Base-by-base conservation (phyloP, 2,888 invertebrate genomes). In the Teleogryllus oceanicus region DNA sequence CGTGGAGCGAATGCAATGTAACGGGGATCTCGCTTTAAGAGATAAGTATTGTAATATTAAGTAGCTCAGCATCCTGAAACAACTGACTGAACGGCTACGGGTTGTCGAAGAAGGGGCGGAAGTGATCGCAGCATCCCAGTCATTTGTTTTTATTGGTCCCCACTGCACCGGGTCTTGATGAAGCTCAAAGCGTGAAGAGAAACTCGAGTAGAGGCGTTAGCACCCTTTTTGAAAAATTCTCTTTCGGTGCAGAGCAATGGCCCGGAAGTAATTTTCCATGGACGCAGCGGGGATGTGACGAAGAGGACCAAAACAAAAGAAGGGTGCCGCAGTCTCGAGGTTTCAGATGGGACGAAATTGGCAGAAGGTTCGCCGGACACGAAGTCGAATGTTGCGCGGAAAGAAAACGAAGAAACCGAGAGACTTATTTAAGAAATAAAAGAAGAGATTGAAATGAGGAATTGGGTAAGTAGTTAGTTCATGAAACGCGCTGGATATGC, bases 1-100 rank as follows among this genome's bases (percentile, higher is more conserved):
- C 62, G 62, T 62, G 62, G n/a, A 62, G 62, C 62, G 62, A 62
- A 62, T 62, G n/a, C 62, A 13, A 18, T 18, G n/a, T 18, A 62
- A n/a, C 13, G n/a, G 11, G n/a, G 16, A 8, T 62, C 16, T 37
- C 62, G n/a, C n/a, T 62, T 13, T 13, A 62, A 11, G 62, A 62
- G 62, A 62, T 62, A 62, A 62, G 62, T 62, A n/a, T n/a, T 62
- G 62, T n/a, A 62, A 62, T 62, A 62, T 62, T 62, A 62, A 62
- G 62, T 4, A n/a, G 62, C 62, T 62, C 62, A 11, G 62, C 62
- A 12, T 62, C 62, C 62, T 18, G 62, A 62, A 62, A n/a, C 62
- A 4, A n/a, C 62, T 62, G 62, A 18, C 62, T 62, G 62, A 62
- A n/a, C 62, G 62, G 62, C 37, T 37, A 62, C 16, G 62, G 62